phyloP scores from a whole-genome alignment of 2,797 vertebrate species.

The Chromis chromis region DNA sequence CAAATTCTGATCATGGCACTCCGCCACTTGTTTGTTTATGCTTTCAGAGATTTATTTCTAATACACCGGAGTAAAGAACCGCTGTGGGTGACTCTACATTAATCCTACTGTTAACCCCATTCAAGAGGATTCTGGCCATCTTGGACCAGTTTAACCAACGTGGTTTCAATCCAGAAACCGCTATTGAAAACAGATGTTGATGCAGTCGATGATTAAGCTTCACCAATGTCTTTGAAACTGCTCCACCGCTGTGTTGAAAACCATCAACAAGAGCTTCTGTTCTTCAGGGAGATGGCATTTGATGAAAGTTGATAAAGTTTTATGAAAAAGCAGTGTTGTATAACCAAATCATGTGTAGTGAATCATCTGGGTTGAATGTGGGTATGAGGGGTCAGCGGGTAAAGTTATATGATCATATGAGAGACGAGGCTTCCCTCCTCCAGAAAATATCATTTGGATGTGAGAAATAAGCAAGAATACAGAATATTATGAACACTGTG shows the following conservation, averaged over 20 bases:
- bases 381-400: constrained; percentile 5
- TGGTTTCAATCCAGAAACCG: constrained; percentile 25
- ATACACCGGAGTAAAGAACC: constrained; percentile 25
- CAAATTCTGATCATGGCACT: constrained; percentile 52
- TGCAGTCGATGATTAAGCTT: constrained; percentile 12
- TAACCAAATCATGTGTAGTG: constrained; percentile 17
- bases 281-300: constrained; percentile 21
- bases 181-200: constrained; percentile 53
- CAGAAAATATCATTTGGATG: neutral
- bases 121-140: constrained; percentile 22
- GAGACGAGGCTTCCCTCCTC: neutral
- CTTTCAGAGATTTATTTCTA: constrained; percentile 65
- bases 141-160: constrained; percentile 39
- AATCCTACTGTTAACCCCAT: constrained; percentile 18
- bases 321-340: neutral
- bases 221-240: neutral
- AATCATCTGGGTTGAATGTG: constrained; percentile 30
- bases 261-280: constrained; percentile 2
- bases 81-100: constrained; percentile 4
- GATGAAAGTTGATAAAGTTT: constrained; percentile 8
- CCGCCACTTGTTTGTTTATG: constrained; percentile 47
- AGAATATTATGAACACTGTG: neutral
- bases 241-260: constrained; percentile 18
- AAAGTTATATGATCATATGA: constrained; percentile 27
- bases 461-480: neutral